Percentiles rank a stretch among this genome's conserved stretches.
Conservation (phyloP, 2,797 vertebrate genomes). For the Pachyuromys duprasi region DNA sequence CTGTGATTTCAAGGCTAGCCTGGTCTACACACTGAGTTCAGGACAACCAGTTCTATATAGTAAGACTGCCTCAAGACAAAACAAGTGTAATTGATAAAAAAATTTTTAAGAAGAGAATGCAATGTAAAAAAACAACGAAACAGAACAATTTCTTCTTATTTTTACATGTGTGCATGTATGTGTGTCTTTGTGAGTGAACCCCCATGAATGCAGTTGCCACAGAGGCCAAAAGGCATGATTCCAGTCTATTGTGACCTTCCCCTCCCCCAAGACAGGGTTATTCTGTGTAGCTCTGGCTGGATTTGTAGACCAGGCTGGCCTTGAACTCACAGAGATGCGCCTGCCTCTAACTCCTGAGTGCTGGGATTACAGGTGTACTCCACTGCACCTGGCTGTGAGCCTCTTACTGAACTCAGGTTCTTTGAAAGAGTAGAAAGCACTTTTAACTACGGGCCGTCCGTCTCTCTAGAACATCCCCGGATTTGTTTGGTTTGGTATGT, state of each 20-base stretch:
- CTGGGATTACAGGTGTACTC: no score
- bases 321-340: no score
- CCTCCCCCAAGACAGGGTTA: no score
- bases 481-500: no score
- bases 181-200: background rate
- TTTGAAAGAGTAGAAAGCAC: background rate
- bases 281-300: no score
- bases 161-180: background rate
- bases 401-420: background rate
- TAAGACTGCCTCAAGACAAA: background rate
- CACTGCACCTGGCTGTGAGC: background rate
- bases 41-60: background rate
- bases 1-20: background rate
- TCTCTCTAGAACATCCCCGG: background rate
- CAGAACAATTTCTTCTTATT: background rate
- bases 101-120: no score
- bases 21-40: background rate
- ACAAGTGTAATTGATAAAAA: no score
- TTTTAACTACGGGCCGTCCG: background rate
- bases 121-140: background rate
- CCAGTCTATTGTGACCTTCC: no score
- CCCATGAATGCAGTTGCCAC: background rate
- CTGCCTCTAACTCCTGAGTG: no score
- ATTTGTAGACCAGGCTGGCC: no score
- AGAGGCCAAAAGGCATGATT: no score